phyloP scores from a whole-genome alignment of 2,888 invertebrate species.

The Abscondita cerata region DNA sequence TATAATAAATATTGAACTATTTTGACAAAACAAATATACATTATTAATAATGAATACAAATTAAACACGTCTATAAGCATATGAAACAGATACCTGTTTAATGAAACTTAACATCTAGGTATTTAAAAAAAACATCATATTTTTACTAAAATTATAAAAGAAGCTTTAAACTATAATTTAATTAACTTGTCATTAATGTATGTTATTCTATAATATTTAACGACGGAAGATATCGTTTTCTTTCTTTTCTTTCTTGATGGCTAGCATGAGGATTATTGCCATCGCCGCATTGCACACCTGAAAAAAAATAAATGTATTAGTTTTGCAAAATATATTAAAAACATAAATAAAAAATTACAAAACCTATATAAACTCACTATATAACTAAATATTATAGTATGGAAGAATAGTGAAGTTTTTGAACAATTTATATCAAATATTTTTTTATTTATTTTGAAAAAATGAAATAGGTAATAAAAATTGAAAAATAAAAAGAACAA shows the following conservation, averaged over 20 bases:
- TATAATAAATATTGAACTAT: slow-evolving; percentile 17
- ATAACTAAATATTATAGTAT: too few species aligned
- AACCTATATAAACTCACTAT: too few species aligned
- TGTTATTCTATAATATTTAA: slow-evolving; percentile 13
- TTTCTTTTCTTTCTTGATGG: slow-evolving; percentile 78
- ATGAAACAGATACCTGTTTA: too few species aligned
- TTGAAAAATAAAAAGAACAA: too few species aligned
- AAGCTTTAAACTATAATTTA: too few species aligned
- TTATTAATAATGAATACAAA: slow-evolving; percentile 23
- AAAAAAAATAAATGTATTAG: slow-evolving; percentile 40
- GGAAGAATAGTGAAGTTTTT: too few species aligned
- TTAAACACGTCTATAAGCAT: neutral
- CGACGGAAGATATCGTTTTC: slow-evolving; percentile 60
- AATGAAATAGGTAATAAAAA: too few species aligned
- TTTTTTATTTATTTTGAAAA: too few species aligned
- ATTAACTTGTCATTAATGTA: too few species aligned
- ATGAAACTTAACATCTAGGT: too few species aligned
- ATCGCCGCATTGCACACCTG: slow-evolving; percentile 76
- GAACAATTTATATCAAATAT: too few species aligned
- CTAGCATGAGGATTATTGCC: slow-evolving; percentile 73
- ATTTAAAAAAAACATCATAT: slow-evolving; percentile 4
- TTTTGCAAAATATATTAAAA: neutral
- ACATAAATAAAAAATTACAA: neutral
- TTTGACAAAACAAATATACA: slow-evolving; percentile 34
- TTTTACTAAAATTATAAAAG: too few species aligned